Evolutionary conservation across 2,113 vertebrate species (phyloP), one percentile per base, ranked within the genome.

Genomic region (Anguilla rostrata): DNA sequence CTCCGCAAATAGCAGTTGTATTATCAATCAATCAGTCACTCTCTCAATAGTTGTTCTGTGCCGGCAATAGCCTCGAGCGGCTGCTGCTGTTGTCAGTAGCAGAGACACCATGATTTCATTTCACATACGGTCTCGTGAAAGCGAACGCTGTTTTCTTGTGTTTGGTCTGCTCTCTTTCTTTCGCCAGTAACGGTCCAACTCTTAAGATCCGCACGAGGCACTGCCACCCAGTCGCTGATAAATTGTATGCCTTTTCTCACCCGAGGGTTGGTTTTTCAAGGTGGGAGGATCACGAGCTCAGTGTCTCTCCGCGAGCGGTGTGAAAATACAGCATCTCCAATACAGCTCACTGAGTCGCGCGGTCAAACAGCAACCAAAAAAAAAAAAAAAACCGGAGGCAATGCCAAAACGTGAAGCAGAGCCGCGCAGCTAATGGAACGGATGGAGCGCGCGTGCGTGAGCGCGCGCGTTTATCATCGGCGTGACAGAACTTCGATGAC

Each of bases 401-500:
- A 82, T 46, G 85, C 39, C 63, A 83, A 87, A 87, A 87, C 86
- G 11, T 22, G 83, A 87, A 79, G 60, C 78, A 87, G 86, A 84
- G 26, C 56, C 43, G 11, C 18, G 20, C 82, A 18, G 71, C 22
- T 22, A 83, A n/a, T 78, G 82, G 82, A 87, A 53, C 56, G 71
- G 83, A 84, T 46, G 26, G 39, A 56, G 34, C 29, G 39, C 81
- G n/a, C 81, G 81, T 34, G 43, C 14, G 81, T 53, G 46, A 8
- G 71, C 7, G 60, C 22, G 20, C 26, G 20, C 18, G 57, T 60
- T 46, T 6, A 46, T 46, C 43, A 6, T 9, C 43, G 2, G 43
- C 43, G 43, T 46, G 43, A 5, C 43, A 46, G 43, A 46, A 46
- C 43, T 46, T 46, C 43, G 7, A 53, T 53, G 49, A 53, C 9